Evolutionary conservation across 2,888 invertebrate species (phyloP), one percentile per base, ranked within the genome.

Genomic region (Meta bourneti): DNA sequence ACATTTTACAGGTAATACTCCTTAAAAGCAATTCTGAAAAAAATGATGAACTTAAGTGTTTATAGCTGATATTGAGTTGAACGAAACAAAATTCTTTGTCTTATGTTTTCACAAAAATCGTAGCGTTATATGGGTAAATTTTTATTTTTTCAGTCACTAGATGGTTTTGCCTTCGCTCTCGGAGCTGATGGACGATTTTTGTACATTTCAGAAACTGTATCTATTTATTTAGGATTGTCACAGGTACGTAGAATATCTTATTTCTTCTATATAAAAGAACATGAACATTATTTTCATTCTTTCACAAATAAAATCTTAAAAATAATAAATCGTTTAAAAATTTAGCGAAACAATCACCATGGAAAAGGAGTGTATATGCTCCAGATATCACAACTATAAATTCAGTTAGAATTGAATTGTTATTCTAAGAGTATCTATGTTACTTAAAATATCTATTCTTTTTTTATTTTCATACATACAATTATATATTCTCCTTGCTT

Each of bases 181-280:
- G 98, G 98, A 86, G 97, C 98, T 94, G 99, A 99, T 95, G 99
- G 99, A 93, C 96, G 99, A 95, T 99, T 99, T 96, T 97, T 99
- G 95, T 99, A 99, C 96, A 99, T 99, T 96, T 99, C 99, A 94
- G 99, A 99, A 96, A 99, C 99, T 94, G 99, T 99, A 94, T 99
- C 99, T 95, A 99, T 99, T 95, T 99, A 99, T 96, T 97, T 99
- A 95, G 99, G 99, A 94, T 97, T 99, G 95, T 99, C 99, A 95
- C 99, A 99, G 97, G 98, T 98, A 96, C 34, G 61, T 61, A 7
- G 19, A 49, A 8, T 11, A 7, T 69, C 54, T 94, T 93, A 16
- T 49, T 77, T 77, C 9, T 77, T 77, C 49, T 16, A 49, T 6
- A 77, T 13, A 13, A 75, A 75, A 75, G 11, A 34, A 13, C 13